A percentile compares a stretch with the other conserved stretches of the same genome.
Evolutionary conservation across 2,113 vertebrate genomes (phyloP).

Genomic region (Oreochromis tanganicae): DNA sequence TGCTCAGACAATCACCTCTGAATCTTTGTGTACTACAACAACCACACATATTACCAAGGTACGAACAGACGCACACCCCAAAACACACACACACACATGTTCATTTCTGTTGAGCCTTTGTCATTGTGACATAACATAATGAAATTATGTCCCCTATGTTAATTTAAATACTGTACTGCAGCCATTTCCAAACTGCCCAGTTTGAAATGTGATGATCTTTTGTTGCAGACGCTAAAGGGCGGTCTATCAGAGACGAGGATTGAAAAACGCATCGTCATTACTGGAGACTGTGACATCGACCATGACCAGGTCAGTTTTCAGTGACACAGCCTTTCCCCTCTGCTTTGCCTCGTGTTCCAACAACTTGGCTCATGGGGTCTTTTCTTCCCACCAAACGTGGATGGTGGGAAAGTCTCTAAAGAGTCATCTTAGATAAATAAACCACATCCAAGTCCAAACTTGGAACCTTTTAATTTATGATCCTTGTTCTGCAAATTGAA

Average conservation of each 20-base stretch:
- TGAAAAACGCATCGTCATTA: conserved; percentile 98
- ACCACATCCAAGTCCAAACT: not conserved
- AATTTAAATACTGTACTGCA: not conserved
- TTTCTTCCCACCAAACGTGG: not conserved
- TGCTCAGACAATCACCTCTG: conserved; percentile 96
- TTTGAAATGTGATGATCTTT: not conserved
- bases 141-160: accelerated
- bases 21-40: conserved; percentile 93
- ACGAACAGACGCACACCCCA: conserved; percentile 52
- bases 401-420: not conserved
- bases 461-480: not conserved
- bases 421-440: not conserved
- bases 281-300: conserved; percentile 95
- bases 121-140: not conserved
- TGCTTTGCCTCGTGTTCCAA: not conserved
- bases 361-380: not conserved
- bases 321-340: not conserved
- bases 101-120: not conserved
- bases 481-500: not conserved
- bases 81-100: not conserved
- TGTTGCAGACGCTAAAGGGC: conserved; percentile 75
- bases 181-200: not conserved
- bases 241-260: conserved; percentile 98
- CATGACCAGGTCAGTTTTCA: conserved; percentile 86
- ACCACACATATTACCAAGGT: conserved; percentile 99